Base-by-base conservation (phyloP, 2,797 vertebrate genomes). In the Fistularia commersonii region DNA sequence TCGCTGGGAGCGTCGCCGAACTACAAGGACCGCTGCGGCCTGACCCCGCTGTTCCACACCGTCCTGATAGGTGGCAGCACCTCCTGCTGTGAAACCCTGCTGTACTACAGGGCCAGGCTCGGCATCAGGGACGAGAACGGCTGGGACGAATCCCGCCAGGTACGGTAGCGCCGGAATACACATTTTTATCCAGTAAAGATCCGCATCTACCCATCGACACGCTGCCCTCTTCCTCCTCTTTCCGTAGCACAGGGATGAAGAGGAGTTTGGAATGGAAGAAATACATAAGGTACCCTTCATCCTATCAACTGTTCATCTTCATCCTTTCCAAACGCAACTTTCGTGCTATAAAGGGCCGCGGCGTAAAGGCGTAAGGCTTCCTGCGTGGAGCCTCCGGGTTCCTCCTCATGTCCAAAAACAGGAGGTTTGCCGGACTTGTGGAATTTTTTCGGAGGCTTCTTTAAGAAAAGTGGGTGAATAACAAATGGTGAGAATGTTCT, bases 141-240 rank as follows among this genome's bases (percentile, higher is more conserved):
- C 66, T 96, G 95, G 95, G 93, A 95, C 9, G 95, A 96, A 69
- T 88, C 92, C 37, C 94, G 95, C 75, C 94, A 94, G 93, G 94
- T 95, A 81, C 31, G 39, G n/a, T n/a, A n/a, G n/a, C n/a, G n/a
- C n/a, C n/a, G n/a, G n/a, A n/a, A n/a, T n/a, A n/a, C n/a, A n/a
- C n/a, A n/a, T n/a, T n/a, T n/a, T n/a, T n/a, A n/a, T n/a, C n/a
- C n/a, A n/a, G n/a, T n/a, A n/a, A n/a, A n/a, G n/a, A n/a, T n/a
- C n/a, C n/a, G n/a, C n/a, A n/a, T n/a, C n/a, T n/a, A n/a, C n/a
- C n/a, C n/a, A n/a, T n/a, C n/a, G n/a, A n/a, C n/a, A 83, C 74
- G 76, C 77, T 68, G 53, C 6, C 72, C 76, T 82, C 69, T 69
- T 57, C 76, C 68, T 71, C 64, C 51, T 83, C 67, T 70, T 48